phyloP scores from a whole-genome alignment of 2,113 vertebrate species.

The Brienomyrus brachyistius region DNA sequence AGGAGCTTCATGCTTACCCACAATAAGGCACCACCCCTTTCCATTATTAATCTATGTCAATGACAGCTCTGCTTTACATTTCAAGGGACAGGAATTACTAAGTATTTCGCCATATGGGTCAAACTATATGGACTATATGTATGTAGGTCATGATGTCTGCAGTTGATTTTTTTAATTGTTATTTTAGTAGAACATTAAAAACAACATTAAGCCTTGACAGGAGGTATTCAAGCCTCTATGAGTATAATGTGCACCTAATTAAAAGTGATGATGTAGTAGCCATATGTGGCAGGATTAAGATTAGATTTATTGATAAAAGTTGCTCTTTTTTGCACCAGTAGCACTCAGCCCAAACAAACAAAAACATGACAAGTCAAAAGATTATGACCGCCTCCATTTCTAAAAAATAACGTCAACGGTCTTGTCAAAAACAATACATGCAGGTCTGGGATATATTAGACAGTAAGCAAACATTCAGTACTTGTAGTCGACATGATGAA shows the following conservation, averaged over 20 bases:
- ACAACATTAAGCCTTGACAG: neutral
- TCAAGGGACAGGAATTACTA: neutral
- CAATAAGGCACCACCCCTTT: neutral
- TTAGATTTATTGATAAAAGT: neutral
- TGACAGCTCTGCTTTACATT: neutral
- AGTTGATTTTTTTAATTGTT: neutral
- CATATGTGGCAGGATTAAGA: neutral
- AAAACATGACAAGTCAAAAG: neutral
- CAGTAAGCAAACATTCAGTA: neutral
- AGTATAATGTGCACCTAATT: neutral
- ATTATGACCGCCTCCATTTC: neutral
- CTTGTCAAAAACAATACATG: neutral
- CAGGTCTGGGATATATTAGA: neutral
- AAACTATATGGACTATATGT: neutral
- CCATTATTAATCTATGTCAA: neutral
- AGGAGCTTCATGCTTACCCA: neutral
- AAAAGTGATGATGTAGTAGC: neutral
- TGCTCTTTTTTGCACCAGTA: neutral
- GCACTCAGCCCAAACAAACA: neutral
- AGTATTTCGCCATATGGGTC: neutral
- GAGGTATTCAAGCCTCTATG: neutral
- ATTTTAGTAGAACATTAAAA: neutral
- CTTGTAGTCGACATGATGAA: neutral
- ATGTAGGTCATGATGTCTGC: neutral
- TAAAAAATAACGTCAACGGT: neutral